Base-by-base conservation (phyloP, 1,140 invertebrate species). In the Drosophila nikananu region DNA sequence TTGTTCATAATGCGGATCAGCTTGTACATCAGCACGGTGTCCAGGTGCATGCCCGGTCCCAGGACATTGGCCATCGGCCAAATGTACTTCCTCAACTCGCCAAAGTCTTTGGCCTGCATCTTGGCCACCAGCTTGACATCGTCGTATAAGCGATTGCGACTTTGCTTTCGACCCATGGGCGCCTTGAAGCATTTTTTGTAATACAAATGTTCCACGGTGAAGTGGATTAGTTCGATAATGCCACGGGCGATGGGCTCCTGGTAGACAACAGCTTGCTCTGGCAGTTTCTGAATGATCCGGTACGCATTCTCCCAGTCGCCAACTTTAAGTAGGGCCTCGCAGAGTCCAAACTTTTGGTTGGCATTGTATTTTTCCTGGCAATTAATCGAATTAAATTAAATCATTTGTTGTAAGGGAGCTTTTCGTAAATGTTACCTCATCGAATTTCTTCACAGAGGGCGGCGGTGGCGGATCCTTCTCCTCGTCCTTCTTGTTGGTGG, bases 271-370 rank as follows among this genome's bases (percentile, higher is more conserved):
- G 95, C 97, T 92, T 96, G 96, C 49, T 97, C 96, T 3, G 98
- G 98, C 63, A 99, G 94, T 60, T 96, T 95, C 64, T 96, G 95
- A 23, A 98, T 96, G 41, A 99, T 94, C 55, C 95, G 94, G 61
- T 96, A 94, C 10, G 97, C 98, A 86, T 97, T 96, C 13, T 96
- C 95, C 98, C 98, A 99, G 80, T 97, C 97, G 21, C 97, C 98
- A 73, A 99, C 95, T 80, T 96, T 95, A 6, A 99, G 92, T 6
- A 99, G 93, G 2, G 98, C 98, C 93, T 98, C 97, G 91, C 97
- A 97, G 7, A 99, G 94, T 42, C 97, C 97, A 81, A 99, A 95
- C 93, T 99, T 99, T 93, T 99, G 98, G 94, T 99, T 99, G 64
- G 93, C 94, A 90, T 94, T 94, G 91, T 96, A 96, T 86, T 97